Evolutionary conservation across 2,888 invertebrate species (phyloP), one percentile per base, ranked within the genome.

Genomic region (Salpingus planirostris): DNA sequence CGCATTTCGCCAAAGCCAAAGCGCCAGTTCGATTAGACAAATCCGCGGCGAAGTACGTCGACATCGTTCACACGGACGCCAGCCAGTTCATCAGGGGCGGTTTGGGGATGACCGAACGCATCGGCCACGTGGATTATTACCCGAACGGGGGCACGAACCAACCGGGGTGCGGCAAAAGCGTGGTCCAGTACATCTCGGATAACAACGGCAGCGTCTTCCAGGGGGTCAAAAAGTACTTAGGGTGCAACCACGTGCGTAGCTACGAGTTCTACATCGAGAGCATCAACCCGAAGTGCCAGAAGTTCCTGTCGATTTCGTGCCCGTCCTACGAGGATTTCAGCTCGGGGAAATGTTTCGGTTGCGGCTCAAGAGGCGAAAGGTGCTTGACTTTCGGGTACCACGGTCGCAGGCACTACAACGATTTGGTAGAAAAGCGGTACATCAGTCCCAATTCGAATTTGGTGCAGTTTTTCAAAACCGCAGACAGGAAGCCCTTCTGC

Each of bases 41-140:
- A 2, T 74, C 80, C 0, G 93, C 93, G 54, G 95, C 93, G 0
- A 69, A 76, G 38, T 93, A 82, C 57, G 93, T 95, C 1, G 92
- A 92, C 53, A 76, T 88, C 11, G 80, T 93, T 43, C 93, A 95
- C 60, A 88, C 89, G 3, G 91, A 93, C 57, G 81, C 81, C 1
- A 75, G 76, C 60, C 80, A 81, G 3, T 73, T 88, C 46, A 82
- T 87, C 47, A 76, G 72, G 46, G 80, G 79, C 32, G 80, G 80
- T 30, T 70, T 91, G 33, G 92, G 93, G 6, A 82, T 89, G 58
- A 74, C 76, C 4, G 84, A 87, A 52, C 73, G 82, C 0, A 76
- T 86, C 25, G 92, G 89, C 0, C 90, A 92, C 60, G 80, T 90
- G 2, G 93, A 93, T 61, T 92, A 90, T 64, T 93, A 80, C 59